phyloP scores from a whole-genome alignment of 2,113 vertebrate genomes.

The Geothlypis trichas region DNA sequence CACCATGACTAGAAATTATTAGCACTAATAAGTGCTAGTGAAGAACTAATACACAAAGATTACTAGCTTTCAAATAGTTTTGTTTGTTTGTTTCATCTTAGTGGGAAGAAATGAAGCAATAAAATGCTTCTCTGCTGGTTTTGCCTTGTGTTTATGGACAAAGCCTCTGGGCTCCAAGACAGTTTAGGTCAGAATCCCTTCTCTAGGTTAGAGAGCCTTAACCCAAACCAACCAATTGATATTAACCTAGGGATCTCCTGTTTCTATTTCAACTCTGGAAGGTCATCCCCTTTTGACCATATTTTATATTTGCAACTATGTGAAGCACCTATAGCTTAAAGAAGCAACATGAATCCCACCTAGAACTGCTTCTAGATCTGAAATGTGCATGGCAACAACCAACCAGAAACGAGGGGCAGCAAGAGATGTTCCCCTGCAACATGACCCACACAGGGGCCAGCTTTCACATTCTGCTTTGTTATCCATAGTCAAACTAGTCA shows the following conservation, averaged over 20 bases:
- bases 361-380: neutral
- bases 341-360: neutral
- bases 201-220: neutral
- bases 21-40: neutral
- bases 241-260: neutral
- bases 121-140: neutral
- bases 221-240: neutral
- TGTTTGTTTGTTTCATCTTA: neutral
- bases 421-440: neutral
- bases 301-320: neutral
- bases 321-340: neutral
- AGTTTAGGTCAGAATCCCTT: neutral
- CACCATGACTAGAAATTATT: neutral
- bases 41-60: neutral
- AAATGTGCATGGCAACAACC: accelerated
- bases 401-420: neutral
- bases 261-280: neutral
- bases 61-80: neutral
- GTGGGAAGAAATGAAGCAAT: neutral
- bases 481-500: neutral
- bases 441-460: neutral
- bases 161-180: neutral
- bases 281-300: neutral
- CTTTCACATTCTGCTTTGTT: neutral
- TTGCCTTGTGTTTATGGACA: neutral